phyloP scores from a whole-genome alignment of 2,888 invertebrate species.

The Ectemnius lituratus region DNA sequence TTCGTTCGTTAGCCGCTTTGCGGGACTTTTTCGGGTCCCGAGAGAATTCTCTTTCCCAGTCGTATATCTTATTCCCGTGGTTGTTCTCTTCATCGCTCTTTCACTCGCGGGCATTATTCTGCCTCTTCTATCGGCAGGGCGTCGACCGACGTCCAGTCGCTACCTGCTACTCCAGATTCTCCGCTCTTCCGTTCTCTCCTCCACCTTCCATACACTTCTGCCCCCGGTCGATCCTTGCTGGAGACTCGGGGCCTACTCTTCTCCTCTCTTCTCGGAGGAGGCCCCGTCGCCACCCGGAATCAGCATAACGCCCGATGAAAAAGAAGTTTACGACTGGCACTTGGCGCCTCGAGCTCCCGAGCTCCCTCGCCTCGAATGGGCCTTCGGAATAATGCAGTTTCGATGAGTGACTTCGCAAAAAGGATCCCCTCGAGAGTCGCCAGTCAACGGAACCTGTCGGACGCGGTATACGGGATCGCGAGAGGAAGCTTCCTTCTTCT shows the following conservation, averaged over 20 bases:
- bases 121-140: slow-evolving; percentile 46
- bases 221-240: neutral
- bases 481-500: slow-evolving; percentile 4
- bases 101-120: slow-evolving; percentile 50
- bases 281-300: slow-evolving; percentile 20
- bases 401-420: slow-evolving; percentile 23
- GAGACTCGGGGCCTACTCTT: slow-evolving; percentile 5
- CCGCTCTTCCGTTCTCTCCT: slow-evolving; percentile 48
- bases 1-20: slow-evolving; percentile 60
- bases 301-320: slow-evolving; percentile 20
- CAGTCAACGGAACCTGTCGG: slow-evolving; percentile 16
- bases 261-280: slow-evolving; percentile 26
- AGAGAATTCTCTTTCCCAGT: slow-evolving; percentile 58
- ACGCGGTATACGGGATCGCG: neutral
- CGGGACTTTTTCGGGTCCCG: slow-evolving; percentile 61
- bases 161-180: slow-evolving; percentile 72
- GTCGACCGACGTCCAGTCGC: slow-evolving; percentile 61
- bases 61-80: slow-evolving; percentile 69
- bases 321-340: slow-evolving; percentile 30
- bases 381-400: slow-evolving; percentile 19
- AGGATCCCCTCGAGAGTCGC: slow-evolving; percentile 11
- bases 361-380: slow-evolving; percentile 3
- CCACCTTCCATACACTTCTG: slow-evolving; percentile 43
- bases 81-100: neutral
- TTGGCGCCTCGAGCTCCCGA: slow-evolving; percentile 23